Evolutionary conservation across 2,888 invertebrate genomes (phyloP).

Genomic region (Hipparchia sbordonii): DNA sequence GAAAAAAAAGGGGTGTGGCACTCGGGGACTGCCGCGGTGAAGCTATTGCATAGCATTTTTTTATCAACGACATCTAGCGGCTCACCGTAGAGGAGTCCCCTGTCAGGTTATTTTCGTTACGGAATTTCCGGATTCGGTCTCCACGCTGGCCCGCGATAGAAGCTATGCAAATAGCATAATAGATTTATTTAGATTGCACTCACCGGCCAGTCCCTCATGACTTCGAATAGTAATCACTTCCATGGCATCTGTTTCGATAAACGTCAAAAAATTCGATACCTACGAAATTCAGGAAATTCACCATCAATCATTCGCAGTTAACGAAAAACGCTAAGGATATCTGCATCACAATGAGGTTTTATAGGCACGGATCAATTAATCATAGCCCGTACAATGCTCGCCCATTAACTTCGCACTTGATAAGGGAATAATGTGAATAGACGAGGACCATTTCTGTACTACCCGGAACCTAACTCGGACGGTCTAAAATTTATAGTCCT

Average conservation of each 20-base stretch:
- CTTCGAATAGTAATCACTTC: neutral
- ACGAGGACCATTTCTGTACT: slow-evolving; percentile 66
- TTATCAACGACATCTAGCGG: too few relatives aligned
- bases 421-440: slow-evolving; percentile 77
- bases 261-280: slow-evolving; percentile 16
- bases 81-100: too few relatives aligned
- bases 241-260: neutral
- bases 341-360: slow-evolving; percentile 76
- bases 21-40: too few relatives aligned
- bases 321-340: slow-evolving; percentile 75
- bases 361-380: slow-evolving; percentile 77
- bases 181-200: neutral
- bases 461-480: slow-evolving; percentile 47
- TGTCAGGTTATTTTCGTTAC: too few relatives aligned
- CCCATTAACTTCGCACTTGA: slow-evolving; percentile 81
- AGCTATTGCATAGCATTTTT: too few relatives aligned
- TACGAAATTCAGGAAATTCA: slow-evolving; percentile 24
- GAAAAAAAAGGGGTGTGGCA: too few relatives aligned
- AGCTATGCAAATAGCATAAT: too few relatives aligned
- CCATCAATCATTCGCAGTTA: slow-evolving; percentile 46
- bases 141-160: too few relatives aligned
- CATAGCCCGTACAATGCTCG: slow-evolving; percentile 77
- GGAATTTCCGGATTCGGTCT: too few relatives aligned
- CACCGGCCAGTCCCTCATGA: neutral
- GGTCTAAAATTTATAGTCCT: slow-evolving; percentile 67